Evolutionary conservation across 2,888 invertebrate genomes (phyloP).

Genomic region (Choristoneura rosaceana): DNA sequence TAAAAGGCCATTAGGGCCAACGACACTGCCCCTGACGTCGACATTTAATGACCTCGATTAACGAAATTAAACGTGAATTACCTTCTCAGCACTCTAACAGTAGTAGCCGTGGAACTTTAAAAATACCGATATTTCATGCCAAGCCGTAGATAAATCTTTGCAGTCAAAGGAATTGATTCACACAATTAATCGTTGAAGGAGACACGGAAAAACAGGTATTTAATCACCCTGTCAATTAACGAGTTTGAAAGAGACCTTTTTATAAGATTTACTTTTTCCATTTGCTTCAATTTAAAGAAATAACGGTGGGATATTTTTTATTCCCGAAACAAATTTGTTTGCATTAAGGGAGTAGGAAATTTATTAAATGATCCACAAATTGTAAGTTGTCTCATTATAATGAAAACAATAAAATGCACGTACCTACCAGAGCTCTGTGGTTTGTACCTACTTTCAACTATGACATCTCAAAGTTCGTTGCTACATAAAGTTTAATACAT

Average conservation of each 20-base stretch:
- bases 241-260: conserved; percentile 28
- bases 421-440: background rate
- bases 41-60: conserved; percentile 59
- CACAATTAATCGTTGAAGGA: conserved; percentile 19
- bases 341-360: conserved; percentile 16
- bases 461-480: background rate
- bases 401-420: background rate
- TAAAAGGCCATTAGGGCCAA: conserved; percentile 56
- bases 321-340: conserved; percentile 26
- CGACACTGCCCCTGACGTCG: conserved; percentile 54
- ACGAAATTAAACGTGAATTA: conserved; percentile 56
- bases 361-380: conserved; percentile 14
- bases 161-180: conserved; percentile 5
- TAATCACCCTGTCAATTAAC: conserved; percentile 36
- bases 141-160: background rate
- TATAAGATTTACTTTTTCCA: conserved; percentile 32
- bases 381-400: conserved; percentile 13
- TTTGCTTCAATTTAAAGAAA: conserved; percentile 27
- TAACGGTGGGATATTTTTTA: conserved; percentile 18
- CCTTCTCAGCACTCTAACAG: conserved; percentile 43
- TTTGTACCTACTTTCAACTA: background rate
- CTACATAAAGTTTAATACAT: background rate
- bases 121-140: conserved; percentile 14
- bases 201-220: conserved; percentile 20
- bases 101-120: conserved; percentile 43